Evolutionary conservation across 35 echinoderm and acorn worm genomes (phyloP), one percentile per base, ranked within the genome.

Genomic region (Lytechinus variegatus): DNA sequence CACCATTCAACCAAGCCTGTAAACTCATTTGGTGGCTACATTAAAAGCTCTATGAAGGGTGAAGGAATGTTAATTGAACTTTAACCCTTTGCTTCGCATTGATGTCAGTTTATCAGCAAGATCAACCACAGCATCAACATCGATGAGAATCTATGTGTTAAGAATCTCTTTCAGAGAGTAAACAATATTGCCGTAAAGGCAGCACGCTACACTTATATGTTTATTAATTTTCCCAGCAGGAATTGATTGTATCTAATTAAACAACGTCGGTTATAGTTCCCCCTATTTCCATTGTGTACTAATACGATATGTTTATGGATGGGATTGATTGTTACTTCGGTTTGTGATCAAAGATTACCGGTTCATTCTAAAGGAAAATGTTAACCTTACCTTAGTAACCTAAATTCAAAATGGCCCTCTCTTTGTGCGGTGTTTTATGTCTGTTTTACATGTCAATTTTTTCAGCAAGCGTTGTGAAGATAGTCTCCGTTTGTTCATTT

Each of bases 21-120:
- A 79, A 79, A 79, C 66, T 79, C 66, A 79, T 79, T 79, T 90
- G 88, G 9, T 90, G 88, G 24, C 16, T 90, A 90, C 88, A 90
- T 90, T 90, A 52, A 44, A 44, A 52, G 29, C 28, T 52, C 29
- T 54, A 90, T 52, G 88, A 27, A 90, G 88, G 52, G 9, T 90
- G 88, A 54, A 28, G 88, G 88, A 90, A 90, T 90, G 88, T 90
- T 90, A 90, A 90, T 90, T 13, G 88, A 90, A 90, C 52, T 54
- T 90, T 52, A 90, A 90, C 88, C 88, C 27, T 13, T 90, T 54
- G 29, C 33, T 33, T 90, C 11, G 16, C 88, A 10, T 90, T 1
- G 88, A 16, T 24, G 66, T 79, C 66, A 24, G 66, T 79, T 19
- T 24, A 79, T 16, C 66, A 19, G 19, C 66, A 79, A 16, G 14